Percentiles rank a stretch among this genome's conserved stretches.
Evolutionary conservation across 64 coral and sea anemone genomes (phyloP).

Genomic region (Montipora efflorescens): DNA sequence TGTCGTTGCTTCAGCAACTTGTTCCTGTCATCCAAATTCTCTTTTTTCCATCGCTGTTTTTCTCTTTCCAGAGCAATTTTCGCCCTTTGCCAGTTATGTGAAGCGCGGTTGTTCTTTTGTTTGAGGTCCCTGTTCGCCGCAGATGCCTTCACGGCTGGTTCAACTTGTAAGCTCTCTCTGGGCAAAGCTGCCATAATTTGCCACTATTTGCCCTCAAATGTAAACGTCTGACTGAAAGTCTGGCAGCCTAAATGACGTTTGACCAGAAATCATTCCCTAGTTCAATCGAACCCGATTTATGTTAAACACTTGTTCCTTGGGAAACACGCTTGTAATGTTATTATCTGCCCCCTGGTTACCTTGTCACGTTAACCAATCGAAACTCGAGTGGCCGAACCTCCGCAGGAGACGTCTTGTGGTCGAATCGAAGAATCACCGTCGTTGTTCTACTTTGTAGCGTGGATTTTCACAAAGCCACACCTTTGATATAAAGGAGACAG

Average conservation of each 20-base stretch:
- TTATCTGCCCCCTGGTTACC: background rate
- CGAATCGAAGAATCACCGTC: background rate
- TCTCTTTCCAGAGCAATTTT: constrained; percentile 3
- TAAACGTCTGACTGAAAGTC: constrained; percentile 27
- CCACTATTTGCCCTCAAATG: background rate
- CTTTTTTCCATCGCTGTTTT: background rate
- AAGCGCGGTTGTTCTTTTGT: constrained; percentile 36
- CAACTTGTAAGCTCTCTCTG: constrained; percentile 40
- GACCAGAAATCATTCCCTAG: background rate
- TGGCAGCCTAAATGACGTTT: background rate
- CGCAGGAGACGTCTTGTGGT: background rate
- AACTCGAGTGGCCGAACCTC: background rate
- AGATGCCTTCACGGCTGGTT: constrained; percentile 12
- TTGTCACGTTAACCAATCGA: background rate
- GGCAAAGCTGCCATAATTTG: background rate
- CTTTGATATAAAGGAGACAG: background rate
- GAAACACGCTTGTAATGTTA: background rate
- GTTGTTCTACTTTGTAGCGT: constrained; percentile 14
- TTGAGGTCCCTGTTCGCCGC: constrained; percentile 26
- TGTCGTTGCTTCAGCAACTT: constrained; percentile 36
- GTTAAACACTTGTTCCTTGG: background rate
- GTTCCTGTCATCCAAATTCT: constrained; percentile 9
- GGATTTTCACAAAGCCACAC: background rate
- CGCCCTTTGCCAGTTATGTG: constrained; percentile 32
- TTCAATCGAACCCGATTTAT: background rate